These are phyloP conservation scores for Belonocnema kinseyi DNA, from an alignment of 1,140 invertebrate species.

Conservation along the genomic window DNA sequence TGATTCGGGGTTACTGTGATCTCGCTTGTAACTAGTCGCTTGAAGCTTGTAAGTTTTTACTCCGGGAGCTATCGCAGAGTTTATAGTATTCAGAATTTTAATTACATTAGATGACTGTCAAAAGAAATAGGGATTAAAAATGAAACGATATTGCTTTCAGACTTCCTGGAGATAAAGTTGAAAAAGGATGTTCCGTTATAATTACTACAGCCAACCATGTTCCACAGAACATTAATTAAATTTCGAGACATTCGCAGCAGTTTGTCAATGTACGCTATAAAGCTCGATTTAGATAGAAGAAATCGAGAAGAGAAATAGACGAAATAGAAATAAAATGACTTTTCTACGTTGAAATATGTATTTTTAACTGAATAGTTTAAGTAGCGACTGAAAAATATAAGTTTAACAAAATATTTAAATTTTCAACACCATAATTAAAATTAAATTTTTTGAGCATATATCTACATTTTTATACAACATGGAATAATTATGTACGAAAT, in stretches of 20 bases:
- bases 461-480: no score
- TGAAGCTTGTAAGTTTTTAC: constrained; percentile 16
- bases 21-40: constrained; percentile 45
- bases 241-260: background rate
- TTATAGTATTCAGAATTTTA: constrained; percentile 8
- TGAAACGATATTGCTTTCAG: background rate
- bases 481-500: no score
- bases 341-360: no score
- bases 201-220: background rate
- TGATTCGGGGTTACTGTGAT: constrained; percentile 30
- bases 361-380: no score
- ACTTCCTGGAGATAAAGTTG: background rate
- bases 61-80: background rate
- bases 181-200: background rate
- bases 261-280: background rate
- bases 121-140: background rate
- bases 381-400: no score
- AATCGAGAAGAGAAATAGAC: background rate
- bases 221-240: background rate
- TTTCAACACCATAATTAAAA: no score
- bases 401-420: no score
- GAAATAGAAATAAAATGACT: background rate
- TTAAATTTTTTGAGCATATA: no score
- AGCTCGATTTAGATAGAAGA: background rate
- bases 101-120: constrained; percentile 20